Evolutionary conservation across 2,888 invertebrate species (phyloP), one percentile per base, ranked within the genome.

Genomic region (Ariolimax columbianus): DNA sequence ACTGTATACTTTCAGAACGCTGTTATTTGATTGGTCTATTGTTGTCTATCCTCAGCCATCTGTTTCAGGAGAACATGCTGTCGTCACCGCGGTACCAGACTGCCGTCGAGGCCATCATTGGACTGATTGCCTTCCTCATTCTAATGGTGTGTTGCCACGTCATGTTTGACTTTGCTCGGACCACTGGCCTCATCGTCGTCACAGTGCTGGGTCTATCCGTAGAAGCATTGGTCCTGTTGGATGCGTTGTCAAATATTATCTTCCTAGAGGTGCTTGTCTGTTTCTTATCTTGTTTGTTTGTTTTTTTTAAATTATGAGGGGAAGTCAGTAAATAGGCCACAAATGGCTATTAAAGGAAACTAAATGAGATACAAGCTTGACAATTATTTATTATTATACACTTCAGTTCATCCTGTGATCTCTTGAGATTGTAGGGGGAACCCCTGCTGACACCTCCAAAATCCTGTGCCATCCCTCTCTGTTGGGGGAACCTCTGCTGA

Each of bases 1-100:
- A 47, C 47, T 47, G 9, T 47, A 14, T 47, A 47, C 14, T 47
- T 47, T 47, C 47, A 9, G 6, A 9, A 68, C 19, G 38, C 2
- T 40, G 40, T 43, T 72, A n/a, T 26, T 26, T 72, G 38, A 11
- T 40, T 40, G n/a, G n/a, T n/a, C n/a, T n/a, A n/a, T n/a, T n/a
- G n/a, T n/a, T n/a, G n/a, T n/a, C n/a, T n/a, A n/a, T 33, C 33
- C 19, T 23, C 77, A 93, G 91, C 90, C 77, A 92, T 90, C 88
- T 90, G 72, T 89, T 93, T 63, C 91, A 91, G 55, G 90, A 91
- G 43, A 89, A 97, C 23, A 98, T 98, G 0, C 95, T 98, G 33
- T 97, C 98, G 19, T 97, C 97, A 26, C 97, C 98, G 0, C 95
- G 97, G 77, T 97, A 97, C 94, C 98, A 97, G 93, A 94, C 90